Evolutionary conservation across 2,888 invertebrate genomes (phyloP), one percentile per base, ranked within the genome.

Genomic region (Lagria hirta): DNA sequence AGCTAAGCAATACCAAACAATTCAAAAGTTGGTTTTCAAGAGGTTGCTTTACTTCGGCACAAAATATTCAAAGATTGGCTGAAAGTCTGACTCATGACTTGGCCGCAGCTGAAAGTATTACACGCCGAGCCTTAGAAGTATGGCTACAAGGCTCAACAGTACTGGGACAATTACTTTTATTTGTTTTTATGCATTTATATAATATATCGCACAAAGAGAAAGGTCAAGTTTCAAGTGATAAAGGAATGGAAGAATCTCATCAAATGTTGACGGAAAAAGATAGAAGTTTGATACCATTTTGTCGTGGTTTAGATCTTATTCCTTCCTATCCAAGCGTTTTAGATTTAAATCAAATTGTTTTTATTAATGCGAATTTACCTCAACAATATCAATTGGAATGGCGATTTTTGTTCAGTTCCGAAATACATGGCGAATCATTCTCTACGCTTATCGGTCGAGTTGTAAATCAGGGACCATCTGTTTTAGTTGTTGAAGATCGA

Each of bases 361-460:
- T 87, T 75, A 75, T 94, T 18, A 92, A 89, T 73, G 80, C 82
- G 22, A 81, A 86, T 62, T 72, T 95, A 36, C 91, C 92, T 0
- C 77, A 78, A 46, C 82, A 85, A 49, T 77, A 83, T 51, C 84
- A 86, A 61, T 72, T 81, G 52, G 83, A 87, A 66, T 95, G 94
- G 94, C 76, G 91, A 57, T 87, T 92, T 62, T 74, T 94, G 2
- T 94, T 90, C 73, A 90, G 89, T 4, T 88, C 88, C 8, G 83
- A 85, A 64, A 83, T 87, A 37, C 89, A 93, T 65, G 95, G 95
- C 0, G 92, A 93, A 73, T 92, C 92, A 37, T 95, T 90, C 72
- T 86, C 90, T 2, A 89, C 88, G 7, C 79, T 89, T 75, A 75
- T 84, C 14, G 84, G 78, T 79, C 80, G 86, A 34, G 83, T 91